phyloP scores from a whole-genome alignment of 2,113 vertebrate species.

The Nasalis larvatus region DNA sequence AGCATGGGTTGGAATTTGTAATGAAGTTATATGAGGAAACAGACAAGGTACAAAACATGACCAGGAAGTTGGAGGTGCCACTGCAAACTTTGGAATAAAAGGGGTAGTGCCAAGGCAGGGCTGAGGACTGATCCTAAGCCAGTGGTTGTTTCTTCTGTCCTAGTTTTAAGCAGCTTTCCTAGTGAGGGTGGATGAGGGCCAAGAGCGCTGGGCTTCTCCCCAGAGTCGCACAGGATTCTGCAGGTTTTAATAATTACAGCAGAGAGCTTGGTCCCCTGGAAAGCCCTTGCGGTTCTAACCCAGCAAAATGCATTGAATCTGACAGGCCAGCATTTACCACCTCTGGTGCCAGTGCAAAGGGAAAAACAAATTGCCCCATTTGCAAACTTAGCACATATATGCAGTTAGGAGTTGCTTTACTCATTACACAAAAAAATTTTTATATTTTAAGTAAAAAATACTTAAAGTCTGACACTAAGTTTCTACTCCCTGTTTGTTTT shows the following conservation, averaged over 20 bases:
- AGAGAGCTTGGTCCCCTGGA: slow-evolving; percentile 31
- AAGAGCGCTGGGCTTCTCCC: background rate
- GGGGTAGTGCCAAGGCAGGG: background rate
- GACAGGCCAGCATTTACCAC: slow-evolving; percentile 54
- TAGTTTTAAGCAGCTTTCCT: slow-evolving; percentile 35
- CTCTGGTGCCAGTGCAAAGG: background rate
- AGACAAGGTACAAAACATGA: background rate
- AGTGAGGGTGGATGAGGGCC: slow-evolving; percentile 10
- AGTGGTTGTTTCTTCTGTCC: background rate
- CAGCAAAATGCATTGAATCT: slow-evolving; percentile 55
- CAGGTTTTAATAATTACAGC: slow-evolving; percentile 54
- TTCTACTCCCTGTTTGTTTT: background rate
- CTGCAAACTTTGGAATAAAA: background rate
- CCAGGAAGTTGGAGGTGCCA: background rate
- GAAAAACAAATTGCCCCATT: slow-evolving; percentile 33
- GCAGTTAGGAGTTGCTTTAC: background rate
- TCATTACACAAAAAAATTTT: background rate
- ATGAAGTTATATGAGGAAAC: background rate
- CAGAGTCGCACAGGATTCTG: slow-evolving; percentile 22
- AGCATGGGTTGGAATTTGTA: background rate
- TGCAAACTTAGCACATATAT: background rate
- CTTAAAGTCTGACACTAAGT: background rate
- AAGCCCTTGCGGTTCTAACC: slow-evolving; percentile 42
- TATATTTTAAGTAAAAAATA: background rate
- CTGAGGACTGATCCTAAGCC: background rate